A percentile compares a stretch with the other conserved stretches of the same genome.
Conservation (phyloP, 2,113 vertebrate species). For the Aphelocoma coerulescens region DNA sequence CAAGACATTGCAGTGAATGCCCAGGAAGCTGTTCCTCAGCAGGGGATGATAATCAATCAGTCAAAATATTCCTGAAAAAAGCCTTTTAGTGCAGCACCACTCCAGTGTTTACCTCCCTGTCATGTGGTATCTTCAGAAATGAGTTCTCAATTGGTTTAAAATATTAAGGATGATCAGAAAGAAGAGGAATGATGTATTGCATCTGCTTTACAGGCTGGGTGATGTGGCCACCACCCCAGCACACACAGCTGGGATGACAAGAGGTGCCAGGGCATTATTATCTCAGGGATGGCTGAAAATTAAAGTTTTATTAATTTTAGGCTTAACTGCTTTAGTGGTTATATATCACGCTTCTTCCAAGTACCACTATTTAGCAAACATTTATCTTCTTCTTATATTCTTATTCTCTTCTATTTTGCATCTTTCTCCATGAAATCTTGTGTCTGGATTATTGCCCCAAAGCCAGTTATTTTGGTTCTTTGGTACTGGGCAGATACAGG, state of each 20-base stretch:
- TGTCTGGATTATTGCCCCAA: not conserved
- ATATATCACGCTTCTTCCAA: not conserved
- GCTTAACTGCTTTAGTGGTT: not conserved
- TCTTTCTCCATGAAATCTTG: not conserved
- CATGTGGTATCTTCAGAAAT: not conserved
- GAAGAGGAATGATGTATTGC: not conserved
- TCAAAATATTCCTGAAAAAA: not conserved
- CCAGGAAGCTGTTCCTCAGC: not conserved
- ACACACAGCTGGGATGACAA: not conserved
- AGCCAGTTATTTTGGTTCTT: not conserved
- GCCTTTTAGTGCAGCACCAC: not conserved
- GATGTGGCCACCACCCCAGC: not conserved
- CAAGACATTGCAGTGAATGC: not conserved
- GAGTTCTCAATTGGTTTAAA: not conserved
- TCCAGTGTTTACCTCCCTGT: not conserved
- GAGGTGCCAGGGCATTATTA: not conserved
- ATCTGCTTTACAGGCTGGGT: not conserved
- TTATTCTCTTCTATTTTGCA: not conserved
- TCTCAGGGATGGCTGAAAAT: not conserved
- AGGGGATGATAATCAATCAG: not conserved
- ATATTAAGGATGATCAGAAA: not conserved
- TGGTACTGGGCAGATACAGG: not conserved
- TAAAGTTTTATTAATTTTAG: not conserved
- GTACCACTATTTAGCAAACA: accelerated
- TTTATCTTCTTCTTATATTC: not conserved